Conservation (phyloP, 2,797 vertebrate genomes). For the Simalia tracyae region DNA sequence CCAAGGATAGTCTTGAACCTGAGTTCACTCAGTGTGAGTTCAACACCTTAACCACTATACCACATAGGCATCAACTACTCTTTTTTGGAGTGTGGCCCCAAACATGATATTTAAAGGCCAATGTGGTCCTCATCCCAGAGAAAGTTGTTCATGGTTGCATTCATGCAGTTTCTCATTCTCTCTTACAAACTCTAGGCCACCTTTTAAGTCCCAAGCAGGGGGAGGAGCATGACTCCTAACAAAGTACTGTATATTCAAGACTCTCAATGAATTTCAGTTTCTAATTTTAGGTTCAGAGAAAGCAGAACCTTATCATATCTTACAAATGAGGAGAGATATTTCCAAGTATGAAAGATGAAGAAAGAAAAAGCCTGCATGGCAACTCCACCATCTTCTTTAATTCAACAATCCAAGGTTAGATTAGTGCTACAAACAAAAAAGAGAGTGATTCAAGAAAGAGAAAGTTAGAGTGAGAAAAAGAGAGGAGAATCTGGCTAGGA, state of each 20-base stretch:
- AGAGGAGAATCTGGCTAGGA: constrained; percentile 2
- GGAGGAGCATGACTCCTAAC: not conserved
- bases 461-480: not conserved
- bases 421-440: not conserved
- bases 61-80: not conserved
- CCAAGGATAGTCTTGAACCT: not conserved
- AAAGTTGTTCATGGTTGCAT: not conserved
- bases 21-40: not conserved
- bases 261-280: not conserved
- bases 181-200: not conserved
- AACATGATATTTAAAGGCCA: not conserved
- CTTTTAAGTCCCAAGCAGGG: not conserved
- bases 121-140: not conserved
- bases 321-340: not conserved
- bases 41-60: not conserved
- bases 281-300: not conserved
- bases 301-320: not conserved
- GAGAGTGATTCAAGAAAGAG: not conserved
- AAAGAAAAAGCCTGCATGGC: not conserved
- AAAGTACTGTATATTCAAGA: not conserved
- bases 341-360: not conserved
- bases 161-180: not conserved
- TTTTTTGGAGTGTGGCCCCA: not conserved
- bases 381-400: not conserved
- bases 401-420: not conserved